Evolutionary conservation across 2,888 invertebrate genomes (phyloP).

Genomic region (Melipona beecheii): DNA sequence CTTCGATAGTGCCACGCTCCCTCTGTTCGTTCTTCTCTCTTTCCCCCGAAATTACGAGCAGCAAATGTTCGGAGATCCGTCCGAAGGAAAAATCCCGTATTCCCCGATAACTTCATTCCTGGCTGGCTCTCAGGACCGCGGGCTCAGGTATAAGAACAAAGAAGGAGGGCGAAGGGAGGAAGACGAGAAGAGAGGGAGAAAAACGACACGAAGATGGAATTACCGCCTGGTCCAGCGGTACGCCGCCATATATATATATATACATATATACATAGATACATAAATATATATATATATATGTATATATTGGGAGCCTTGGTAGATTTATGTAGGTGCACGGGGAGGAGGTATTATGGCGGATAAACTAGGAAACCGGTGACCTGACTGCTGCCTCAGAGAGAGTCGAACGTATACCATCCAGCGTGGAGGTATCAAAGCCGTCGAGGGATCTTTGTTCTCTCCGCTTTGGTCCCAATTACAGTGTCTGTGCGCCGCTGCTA

Average conservation of each 20-base stretch:
- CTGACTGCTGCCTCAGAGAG: constrained; percentile 13
- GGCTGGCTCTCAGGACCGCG: constrained; percentile 37
- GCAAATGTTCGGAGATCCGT: background rate
- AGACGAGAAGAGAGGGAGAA: constrained; percentile 23
- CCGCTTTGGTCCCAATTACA: constrained; percentile 23
- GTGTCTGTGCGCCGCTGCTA: background rate
- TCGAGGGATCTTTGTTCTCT: constrained; percentile 49
- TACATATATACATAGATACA: constrained; percentile 33
- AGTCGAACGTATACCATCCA: constrained; percentile 25
- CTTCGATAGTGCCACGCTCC: background rate
- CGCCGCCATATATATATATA: background rate
- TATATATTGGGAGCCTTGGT: constrained; percentile 64
- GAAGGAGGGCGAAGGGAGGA: constrained; percentile 40
- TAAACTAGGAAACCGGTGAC: constrained; percentile 58
- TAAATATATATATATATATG: background rate
- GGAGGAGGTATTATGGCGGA: constrained; percentile 50
- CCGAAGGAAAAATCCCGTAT: constrained; percentile 20
- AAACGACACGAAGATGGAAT: constrained; percentile 67
- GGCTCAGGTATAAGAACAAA: constrained; percentile 63
- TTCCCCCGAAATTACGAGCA: constrained; percentile 36
- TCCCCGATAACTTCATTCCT: constrained; percentile 63
- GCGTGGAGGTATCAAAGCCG: background rate
- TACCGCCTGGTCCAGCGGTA: constrained; percentile 53
- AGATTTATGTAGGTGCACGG: constrained; percentile 75
- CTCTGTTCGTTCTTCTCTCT: background rate